Evolutionary conservation across 2,888 invertebrate genomes (phyloP).

Genomic region (Zaprionus obscuricornis): DNA sequence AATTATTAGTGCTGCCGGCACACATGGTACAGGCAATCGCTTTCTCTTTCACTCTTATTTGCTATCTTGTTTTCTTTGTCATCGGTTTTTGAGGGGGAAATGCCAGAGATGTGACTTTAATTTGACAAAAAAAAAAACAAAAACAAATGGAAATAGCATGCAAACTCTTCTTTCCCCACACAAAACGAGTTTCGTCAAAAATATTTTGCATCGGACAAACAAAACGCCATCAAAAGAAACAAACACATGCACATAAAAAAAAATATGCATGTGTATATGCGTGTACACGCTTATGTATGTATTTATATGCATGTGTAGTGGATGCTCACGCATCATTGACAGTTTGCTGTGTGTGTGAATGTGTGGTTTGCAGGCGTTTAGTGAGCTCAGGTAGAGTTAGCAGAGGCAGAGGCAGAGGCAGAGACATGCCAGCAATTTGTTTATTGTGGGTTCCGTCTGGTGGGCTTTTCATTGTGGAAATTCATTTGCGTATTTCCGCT

Average conservation of each 20-base stretch:
- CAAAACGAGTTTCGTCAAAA: no score
- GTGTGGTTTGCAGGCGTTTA: slow-evolving; percentile 28
- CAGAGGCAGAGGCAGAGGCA: slow-evolving; percentile 32
- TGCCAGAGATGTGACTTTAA: no score
- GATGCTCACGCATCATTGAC: slow-evolving; percentile 39
- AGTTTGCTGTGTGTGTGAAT: slow-evolving; percentile 18
- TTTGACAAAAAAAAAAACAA: no score
- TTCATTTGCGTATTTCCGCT: slow-evolving; percentile 50
- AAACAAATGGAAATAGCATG: no score
- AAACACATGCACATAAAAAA: slow-evolving; percentile 18
- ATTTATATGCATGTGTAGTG: neutral
- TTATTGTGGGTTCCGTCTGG: slow-evolving; percentile 56
- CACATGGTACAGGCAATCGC: no score
- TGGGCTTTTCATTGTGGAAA: slow-evolving; percentile 61
- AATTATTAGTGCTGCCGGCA: no score
- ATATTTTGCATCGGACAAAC: no score
- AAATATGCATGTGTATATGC: neutral
- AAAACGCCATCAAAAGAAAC: no score
- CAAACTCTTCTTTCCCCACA: no score
- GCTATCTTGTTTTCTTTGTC: no score
- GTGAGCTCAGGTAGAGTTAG: slow-evolving; percentile 30
- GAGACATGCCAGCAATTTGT: slow-evolving; percentile 34
- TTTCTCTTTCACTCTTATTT: no score
- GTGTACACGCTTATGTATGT: neutral
- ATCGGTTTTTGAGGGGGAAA: no score